phyloP scores from a whole-genome alignment of 2,797 vertebrate genomes.

The Hoplostethus atlanticus region DNA sequence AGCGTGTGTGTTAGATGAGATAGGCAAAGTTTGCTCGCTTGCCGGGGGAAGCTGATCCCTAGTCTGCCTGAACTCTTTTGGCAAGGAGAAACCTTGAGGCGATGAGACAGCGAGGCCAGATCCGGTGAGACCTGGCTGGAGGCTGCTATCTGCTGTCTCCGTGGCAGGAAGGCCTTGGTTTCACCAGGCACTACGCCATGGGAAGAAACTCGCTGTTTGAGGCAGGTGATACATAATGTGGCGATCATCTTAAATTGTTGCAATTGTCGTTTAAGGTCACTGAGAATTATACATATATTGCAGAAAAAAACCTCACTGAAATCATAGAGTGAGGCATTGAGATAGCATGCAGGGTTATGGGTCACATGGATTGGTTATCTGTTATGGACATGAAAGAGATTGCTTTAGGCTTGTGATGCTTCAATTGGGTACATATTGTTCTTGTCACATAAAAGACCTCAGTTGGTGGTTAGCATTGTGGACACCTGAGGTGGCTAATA shows the following conservation, averaged over 20 bases:
- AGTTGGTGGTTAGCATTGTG: conserved; percentile 51
- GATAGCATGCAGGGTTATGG: too few relatives aligned
- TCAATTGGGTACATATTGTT: conserved; percentile 43
- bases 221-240: conserved; percentile 37
- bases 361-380: too few relatives aligned
- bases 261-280: conserved; percentile 27
- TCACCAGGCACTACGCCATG: conserved; percentile 18
- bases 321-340: conserved; percentile 9
- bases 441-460: conserved; percentile 39
- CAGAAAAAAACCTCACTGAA: background rate
- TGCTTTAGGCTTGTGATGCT: conserved; percentile 23
- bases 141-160: conserved; percentile 37
- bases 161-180: conserved; percentile 34
- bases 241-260: conserved; percentile 15
- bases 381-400: conserved; percentile 18
- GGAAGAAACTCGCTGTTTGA: conserved; percentile 37
- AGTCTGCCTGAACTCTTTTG: conserved; percentile 68
- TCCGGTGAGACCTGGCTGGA: conserved; percentile 55
- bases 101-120: conserved; percentile 48
- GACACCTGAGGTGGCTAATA: conserved; percentile 62
- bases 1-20: conserved; percentile 61
- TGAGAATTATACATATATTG: conserved; percentile 6
- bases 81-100: conserved; percentile 55
- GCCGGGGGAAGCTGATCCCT: conserved; percentile 56
- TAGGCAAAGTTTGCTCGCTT: conserved; percentile 67